Base-by-base conservation (phyloP, 2,797 vertebrate species). In the Premnoplex brunnescens region DNA sequence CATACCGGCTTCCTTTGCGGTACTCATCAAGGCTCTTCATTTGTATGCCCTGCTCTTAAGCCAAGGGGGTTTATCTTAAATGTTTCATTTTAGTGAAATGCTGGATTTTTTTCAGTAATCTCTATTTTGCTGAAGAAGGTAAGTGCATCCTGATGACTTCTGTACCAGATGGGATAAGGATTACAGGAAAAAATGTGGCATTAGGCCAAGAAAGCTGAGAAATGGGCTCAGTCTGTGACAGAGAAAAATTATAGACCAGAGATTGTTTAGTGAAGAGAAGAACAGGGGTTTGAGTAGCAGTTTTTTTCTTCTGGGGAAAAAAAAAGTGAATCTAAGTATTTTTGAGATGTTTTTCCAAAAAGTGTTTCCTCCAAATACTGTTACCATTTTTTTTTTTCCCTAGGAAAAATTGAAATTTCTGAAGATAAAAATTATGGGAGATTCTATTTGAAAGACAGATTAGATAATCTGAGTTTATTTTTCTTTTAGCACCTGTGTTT, bases 1-100 rank as follows among this genome's bases (percentile, higher is more conserved):
- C 4, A 1, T 8, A n/a, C 37, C n/a, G 37, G 2, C 34, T 39
- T 41, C 24, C 49, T 85, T 52, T 0, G 0, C 13, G 12, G 12
- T 36, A 34, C 18, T 75, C 19, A 10, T 73, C 19, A 34, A 8
- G 7, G 37, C 37, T 60, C 46, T 59, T 77, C 8, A 5, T 54
- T 71, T 14, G 21, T 26, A 24, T 18, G 24, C 3, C 18, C 34
- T 51, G 27, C 30, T 54, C 9, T 68, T 82, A 68, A 36, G n/a
- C 30, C 43, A 66, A 68, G 5, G 19, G 9, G 2, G 20, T 96
- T 85, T 73, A 11, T 78, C 26, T 44, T 49, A 37, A 59, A 37
- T 27, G 7, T 18, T 85, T 79, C 7, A 10, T 77, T 92, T 66
- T 44, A 68, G 30, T 23, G 26, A 77, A 72, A 21, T 58, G 34